A percentile compares a stretch with the other conserved stretches of the same genome.
Conservation (phyloP, 2,888 invertebrate species). For the Antitype chi region DNA sequence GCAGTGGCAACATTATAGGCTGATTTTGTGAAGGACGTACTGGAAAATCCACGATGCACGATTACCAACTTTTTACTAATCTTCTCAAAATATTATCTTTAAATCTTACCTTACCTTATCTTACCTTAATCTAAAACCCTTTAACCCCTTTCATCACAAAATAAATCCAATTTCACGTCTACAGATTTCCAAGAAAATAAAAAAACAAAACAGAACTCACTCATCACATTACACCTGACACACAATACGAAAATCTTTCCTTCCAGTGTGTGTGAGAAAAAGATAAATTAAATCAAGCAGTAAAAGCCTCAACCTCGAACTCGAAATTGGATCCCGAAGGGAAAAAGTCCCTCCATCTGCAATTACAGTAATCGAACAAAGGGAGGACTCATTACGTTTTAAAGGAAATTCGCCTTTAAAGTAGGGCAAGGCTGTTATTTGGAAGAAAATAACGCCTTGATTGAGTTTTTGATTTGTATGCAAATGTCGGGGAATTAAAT, state of each 20-base stretch:
- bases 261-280: slow-evolving; percentile 7
- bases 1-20: too few relatives aligned
- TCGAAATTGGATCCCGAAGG: slow-evolving; percentile 56
- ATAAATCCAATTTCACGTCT: neutral
- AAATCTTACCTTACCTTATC: too few relatives aligned
- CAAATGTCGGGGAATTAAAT: slow-evolving; percentile 34
- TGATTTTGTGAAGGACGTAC: neutral
- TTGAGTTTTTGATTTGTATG: slow-evolving; percentile 51
- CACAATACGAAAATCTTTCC: slow-evolving; percentile 30
- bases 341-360: slow-evolving; percentile 36
- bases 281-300: slow-evolving; percentile 50
- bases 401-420: slow-evolving; percentile 32
- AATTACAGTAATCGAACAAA: slow-evolving; percentile 58
- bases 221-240: slow-evolving; percentile 9
- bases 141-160: neutral
- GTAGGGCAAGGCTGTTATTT: slow-evolving; percentile 37
- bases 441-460: slow-evolving; percentile 39
- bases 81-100: neutral
- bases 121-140: neutral
- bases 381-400: slow-evolving; percentile 43
- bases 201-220: slow-evolving; percentile 9
- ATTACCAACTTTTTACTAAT: neutral
- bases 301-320: slow-evolving; percentile 37
- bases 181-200: neutral
- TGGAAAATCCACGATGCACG: neutral